Evolutionary conservation across 1,140 invertebrate genomes (phyloP).

Genomic region (Stenopsyche tienmushanensis): DNA sequence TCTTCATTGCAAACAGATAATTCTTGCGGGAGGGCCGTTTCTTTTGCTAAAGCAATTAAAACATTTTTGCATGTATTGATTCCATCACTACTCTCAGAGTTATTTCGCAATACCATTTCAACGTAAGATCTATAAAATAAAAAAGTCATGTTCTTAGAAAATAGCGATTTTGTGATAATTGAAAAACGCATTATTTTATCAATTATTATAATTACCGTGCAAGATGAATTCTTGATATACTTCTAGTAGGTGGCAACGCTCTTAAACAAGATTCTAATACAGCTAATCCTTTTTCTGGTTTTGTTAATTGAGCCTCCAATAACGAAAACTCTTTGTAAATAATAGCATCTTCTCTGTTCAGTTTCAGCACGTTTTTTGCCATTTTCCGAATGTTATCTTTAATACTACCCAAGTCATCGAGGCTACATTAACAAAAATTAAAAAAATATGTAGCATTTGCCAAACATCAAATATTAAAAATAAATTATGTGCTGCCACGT

Average conservation of each 20-base stretch:
- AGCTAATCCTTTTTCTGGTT: slow-evolving; percentile 13
- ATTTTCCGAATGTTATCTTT: slow-evolving; percentile 18
- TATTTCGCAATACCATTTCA: slow-evolving; percentile 17
- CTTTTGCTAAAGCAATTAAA: slow-evolving; percentile 5
- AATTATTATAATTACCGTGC: slow-evolving; percentile 20
- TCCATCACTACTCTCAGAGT: neutral
- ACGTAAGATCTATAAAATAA: slow-evolving; percentile 16
- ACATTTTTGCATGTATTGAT: slow-evolving; percentile 1
- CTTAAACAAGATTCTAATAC: slow-evolving; percentile 30
- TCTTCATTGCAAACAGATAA: no score
- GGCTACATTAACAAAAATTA: no score
- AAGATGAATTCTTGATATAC: slow-evolving; percentile 26
- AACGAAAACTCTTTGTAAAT: slow-evolving; percentile 34
- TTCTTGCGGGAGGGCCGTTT: neutral
- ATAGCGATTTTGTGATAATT: no score
- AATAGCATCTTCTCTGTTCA: slow-evolving; percentile 22
- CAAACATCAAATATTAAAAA: neutral
- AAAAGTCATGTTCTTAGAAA: no score
- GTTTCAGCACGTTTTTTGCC: slow-evolving; percentile 35
- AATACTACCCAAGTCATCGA: neutral
- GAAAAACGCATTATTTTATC: no score
- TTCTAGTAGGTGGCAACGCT: slow-evolving; percentile 9
- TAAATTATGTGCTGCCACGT: no score
- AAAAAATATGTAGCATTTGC: neutral
- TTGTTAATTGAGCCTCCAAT: slow-evolving; percentile 31